Conservation (phyloP, 2,113 vertebrate species). For the Thryonomys swinderianus region DNA sequence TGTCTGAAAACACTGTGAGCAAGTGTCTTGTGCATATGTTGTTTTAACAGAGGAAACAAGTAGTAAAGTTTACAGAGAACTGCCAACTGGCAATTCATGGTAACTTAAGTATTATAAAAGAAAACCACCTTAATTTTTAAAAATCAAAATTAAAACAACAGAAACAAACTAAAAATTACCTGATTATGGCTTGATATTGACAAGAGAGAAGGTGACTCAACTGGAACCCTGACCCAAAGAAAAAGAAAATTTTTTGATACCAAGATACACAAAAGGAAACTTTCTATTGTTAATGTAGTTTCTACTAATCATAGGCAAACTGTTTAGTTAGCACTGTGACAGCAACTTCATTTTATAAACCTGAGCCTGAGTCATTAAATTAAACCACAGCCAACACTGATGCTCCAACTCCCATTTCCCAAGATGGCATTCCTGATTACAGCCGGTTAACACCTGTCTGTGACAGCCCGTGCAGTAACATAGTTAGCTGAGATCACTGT, state of each 20-base stretch:
- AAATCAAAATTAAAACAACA: neutral
- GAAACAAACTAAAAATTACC: conserved; percentile 78
- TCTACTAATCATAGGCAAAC: neutral
- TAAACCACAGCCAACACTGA: neutral
- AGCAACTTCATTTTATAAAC: conserved; percentile 64
- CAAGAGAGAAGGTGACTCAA: conserved; percentile 83
- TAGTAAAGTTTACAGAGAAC: neutral
- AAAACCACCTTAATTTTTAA: conserved; percentile 25
- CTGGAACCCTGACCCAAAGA: conserved; percentile 78
- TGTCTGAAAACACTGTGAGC: neutral
- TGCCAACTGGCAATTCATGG: neutral
- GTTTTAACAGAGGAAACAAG: conserved; percentile 38
- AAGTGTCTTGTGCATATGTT: neutral
- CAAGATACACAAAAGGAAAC: conserved; percentile 6
- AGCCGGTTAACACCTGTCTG: conserved; percentile 49
- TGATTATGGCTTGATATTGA: conserved; percentile 84
- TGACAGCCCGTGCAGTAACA: neutral
- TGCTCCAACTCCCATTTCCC: conserved; percentile 43
- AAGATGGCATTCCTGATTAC: neutral
- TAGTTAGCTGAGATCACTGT: conserved; percentile 33
- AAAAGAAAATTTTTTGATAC: conserved; percentile 62
- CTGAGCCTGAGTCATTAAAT: conserved; percentile 58
- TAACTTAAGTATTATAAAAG: conserved; percentile 34
- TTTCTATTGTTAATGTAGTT: conserved; percentile 53
- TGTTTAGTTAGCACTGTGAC: conserved; percentile 52